A percentile compares a stretch with the other conserved stretches of the same genome.
Conservation (phyloP, 2,888 invertebrate species). For the Eristalis tenax region DNA sequence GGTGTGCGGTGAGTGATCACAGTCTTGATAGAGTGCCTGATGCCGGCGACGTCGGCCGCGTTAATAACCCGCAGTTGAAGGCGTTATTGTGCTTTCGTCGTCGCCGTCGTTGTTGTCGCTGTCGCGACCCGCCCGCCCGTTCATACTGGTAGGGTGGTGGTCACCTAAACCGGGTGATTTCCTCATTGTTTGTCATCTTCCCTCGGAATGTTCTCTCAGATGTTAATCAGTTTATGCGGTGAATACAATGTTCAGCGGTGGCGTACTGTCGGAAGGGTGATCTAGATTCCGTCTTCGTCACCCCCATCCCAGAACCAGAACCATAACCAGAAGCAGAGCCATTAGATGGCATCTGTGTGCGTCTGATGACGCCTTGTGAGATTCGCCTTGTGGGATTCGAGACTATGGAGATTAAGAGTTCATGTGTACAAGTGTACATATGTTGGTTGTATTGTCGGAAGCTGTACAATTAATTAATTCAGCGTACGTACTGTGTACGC, state of each 20-base stretch:
- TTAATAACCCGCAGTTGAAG: constrained; percentile 69
- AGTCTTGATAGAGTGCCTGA: constrained; percentile 44
- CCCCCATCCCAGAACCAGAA: not conserved
- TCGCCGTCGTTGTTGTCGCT: not conserved
- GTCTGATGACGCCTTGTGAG: constrained; percentile 38
- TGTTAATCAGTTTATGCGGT: constrained; percentile 54
- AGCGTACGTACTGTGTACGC: constrained; percentile 27
- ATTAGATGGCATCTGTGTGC: constrained; percentile 1
- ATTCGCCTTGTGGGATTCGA: constrained; percentile 58
- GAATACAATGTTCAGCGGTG: constrained; percentile 27
- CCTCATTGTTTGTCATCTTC: constrained; percentile 69
- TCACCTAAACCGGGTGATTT: constrained; percentile 70
- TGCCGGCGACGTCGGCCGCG: constrained; percentile 42
- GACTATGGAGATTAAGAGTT: constrained; percentile 54
- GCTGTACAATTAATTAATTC: constrained; percentile 69
- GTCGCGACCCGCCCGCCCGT: not conserved
- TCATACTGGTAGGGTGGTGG: constrained; percentile 19
- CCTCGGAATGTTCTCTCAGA: constrained; percentile 60
- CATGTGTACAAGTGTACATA: not conserved
- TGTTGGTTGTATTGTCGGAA: constrained; percentile 61
- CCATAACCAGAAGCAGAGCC: too few species aligned
- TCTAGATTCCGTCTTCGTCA: constrained; percentile 23
- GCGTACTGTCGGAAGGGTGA: constrained; percentile 59
- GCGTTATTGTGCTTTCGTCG: constrained; percentile 46
- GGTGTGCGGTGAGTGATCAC: constrained; percentile 37